Evolutionary conservation across 1,140 invertebrate species (phyloP), one percentile per base, ranked within the genome.

Genomic region (Sminthurinus signatus): DNA sequence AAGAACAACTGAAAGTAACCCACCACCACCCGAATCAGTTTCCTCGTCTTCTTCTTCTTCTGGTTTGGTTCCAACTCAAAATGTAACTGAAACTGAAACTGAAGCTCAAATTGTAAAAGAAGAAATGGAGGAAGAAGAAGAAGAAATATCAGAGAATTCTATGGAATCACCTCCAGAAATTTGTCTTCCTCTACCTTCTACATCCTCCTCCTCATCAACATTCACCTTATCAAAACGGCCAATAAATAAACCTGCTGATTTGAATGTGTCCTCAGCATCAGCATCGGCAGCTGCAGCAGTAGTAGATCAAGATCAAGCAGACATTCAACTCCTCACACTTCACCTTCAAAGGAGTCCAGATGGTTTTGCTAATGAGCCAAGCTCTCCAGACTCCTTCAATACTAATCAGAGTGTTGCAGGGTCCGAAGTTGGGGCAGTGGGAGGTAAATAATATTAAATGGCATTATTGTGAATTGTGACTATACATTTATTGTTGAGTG

Each of bases 381-480:
- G 66, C 29, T 66, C 64, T 15, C 67, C 70, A 46, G 70, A 72
- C 28, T 72, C 70, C 3, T 60, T 72, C 36, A 72, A 72, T 52
- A 72, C 70, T 28, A 72, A 60, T 63, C 70, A 72, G 36, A 69
- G 67, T 55, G 62, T 72, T 17, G 70, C 70, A n/a, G 70, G 70
- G 12, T 69, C 67, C 8, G 70, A 72, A 44, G 61, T 58, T 23
- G 50, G 62, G 17, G 59, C 60, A n/a, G 61, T 59, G 14, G 63
- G 60, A 10, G n/a, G n/a, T n/a, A n/a, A n/a, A n/a, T n/a, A n/a
- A n/a, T n/a, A n/a, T n/a, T n/a, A n/a, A n/a, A n/a, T n/a, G n/a
- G n/a, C n/a, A n/a, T n/a, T n/a, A n/a, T n/a, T n/a, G n/a, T n/a
- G n/a, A n/a, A n/a, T n/a, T n/a, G n/a, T n/a, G n/a, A n/a, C n/a